Conservation (phyloP, 2,113 vertebrate species). For the Protomyctophum bolini region DNA sequence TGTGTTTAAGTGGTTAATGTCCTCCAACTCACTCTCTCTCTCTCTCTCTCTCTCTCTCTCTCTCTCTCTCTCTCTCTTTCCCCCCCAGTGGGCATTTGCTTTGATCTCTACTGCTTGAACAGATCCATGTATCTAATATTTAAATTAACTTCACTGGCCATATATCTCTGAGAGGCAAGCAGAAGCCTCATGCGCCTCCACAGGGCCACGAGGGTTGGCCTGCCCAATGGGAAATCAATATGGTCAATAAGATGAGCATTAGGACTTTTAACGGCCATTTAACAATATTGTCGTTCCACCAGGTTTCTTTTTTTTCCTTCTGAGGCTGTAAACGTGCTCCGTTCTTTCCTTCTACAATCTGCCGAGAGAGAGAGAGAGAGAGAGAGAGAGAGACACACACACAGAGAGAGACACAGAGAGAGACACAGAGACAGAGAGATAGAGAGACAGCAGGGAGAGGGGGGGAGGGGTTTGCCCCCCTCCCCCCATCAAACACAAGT, state of each 20-base stretch:
- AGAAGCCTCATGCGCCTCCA: conserved; percentile 37
- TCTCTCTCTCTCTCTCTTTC: too few relatives aligned
- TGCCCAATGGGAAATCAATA: conserved; percentile 77
- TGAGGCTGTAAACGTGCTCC: conserved; percentile 46
- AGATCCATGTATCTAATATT: too few relatives aligned
- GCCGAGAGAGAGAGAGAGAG: conserved; percentile 21
- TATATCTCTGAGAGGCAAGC: too few relatives aligned
- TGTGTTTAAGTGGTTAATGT: too few relatives aligned
- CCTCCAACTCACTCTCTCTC: too few relatives aligned
- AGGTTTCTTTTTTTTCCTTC: conserved; percentile 35
- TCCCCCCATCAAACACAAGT: too few relatives aligned
- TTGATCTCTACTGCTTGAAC: too few relatives aligned
- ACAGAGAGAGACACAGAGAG: conserved; percentile 46
- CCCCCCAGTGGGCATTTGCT: too few relatives aligned
- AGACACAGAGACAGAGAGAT: conserved; percentile 37
- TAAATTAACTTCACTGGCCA: too few relatives aligned
- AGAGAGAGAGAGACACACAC: too few relatives aligned
- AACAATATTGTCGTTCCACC: conserved; percentile 65
- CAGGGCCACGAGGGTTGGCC: conserved; percentile 39
- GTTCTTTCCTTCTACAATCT: conserved; percentile 42
- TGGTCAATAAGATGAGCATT: conserved; percentile 70
- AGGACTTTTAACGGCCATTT: conserved; percentile 67
- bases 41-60: too few relatives aligned
- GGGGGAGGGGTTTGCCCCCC: too few relatives aligned
- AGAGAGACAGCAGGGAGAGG: background rate